Base-by-base conservation (phyloP, 2,113 vertebrate genomes). In the Chinchilla lanigera region DNA sequence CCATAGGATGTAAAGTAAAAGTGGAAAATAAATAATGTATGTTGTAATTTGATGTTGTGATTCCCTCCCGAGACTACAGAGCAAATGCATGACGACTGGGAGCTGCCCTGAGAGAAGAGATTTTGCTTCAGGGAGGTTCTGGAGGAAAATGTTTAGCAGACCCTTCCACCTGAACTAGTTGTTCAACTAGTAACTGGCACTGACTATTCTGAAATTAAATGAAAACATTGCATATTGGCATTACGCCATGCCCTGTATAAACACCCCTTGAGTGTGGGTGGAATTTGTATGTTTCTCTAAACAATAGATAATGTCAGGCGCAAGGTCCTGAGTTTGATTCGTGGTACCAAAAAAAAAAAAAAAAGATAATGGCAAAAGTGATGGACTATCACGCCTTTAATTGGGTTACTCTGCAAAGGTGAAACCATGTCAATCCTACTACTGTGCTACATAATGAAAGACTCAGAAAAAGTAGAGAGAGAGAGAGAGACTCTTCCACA, bases 1-100 rank as follows among this genome's bases (percentile, higher is more conserved):
- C 30, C 87, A 61, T 10, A 56, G 87, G 75, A 95, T 94, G 85
- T 88, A 90, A 95, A 97, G n/a, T 56, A 65, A 90, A 97, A 97
- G 96, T 97, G 52, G 52, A 96, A 96, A 96, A 94, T 97, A 96
- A 97, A 96, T 97, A 96, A 97, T 96, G 58, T 85, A 97, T 90
- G 44, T 75, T 86, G 65, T 87, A 96, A 97, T 98, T 93, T 90
- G 63, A 83, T 96, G 69, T 82, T 94, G 24, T 94, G 96, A 96
- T 97, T 97, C 69, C 96, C 92, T 77, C 90, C 88, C 77, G 73
- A 65, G 8, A 67, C 50, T 13, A 65, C 50, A n/a, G 86, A 95
- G 44, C 14, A 90, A 89, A 92, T 44, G 83, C 16, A 65, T n/a
- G 38, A 92, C 86, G 86, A 38, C 44, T 1, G 5, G 78, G 44